Percentiles rank a stretch among this genome's conserved stretches.
Evolutionary conservation across 2,113 vertebrate species (phyloP).

Genomic region (Ursus arctos): DNA sequence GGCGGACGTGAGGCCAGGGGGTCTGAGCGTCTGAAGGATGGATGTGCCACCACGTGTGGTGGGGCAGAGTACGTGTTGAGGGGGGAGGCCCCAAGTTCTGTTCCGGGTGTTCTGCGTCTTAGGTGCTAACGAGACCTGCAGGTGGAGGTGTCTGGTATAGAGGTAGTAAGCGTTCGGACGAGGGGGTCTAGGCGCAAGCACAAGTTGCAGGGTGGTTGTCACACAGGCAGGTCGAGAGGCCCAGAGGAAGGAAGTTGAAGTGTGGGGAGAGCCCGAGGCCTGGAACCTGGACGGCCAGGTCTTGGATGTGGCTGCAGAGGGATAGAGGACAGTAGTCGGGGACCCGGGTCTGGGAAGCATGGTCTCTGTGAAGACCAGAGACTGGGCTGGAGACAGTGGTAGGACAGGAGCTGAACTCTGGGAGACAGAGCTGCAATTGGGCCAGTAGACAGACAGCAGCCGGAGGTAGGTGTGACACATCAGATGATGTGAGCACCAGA

Average conservation of each 20-base stretch:
- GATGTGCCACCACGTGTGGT: rapidly evolving
- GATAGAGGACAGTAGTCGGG: not conserved
- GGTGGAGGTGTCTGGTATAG: no score
- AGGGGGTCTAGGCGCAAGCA: no score
- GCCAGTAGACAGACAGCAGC: not conserved
- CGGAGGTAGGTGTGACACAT: rapidly evolving
- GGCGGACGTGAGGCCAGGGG: rapidly evolving
- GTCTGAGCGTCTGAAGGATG: rapidly evolving
- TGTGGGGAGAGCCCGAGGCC: not conserved
- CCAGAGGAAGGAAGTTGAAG: not conserved
- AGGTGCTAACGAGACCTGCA: rapidly evolving
- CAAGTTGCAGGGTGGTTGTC: not conserved
- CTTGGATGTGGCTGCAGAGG: not conserved
- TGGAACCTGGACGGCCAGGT: not conserved
- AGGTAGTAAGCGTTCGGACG: not conserved
- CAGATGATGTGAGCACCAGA: no score
- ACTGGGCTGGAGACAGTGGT: not conserved
- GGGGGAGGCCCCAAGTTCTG: not conserved
- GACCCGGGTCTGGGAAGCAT: not conserved
- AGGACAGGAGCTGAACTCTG: not conserved
- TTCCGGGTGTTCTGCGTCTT: not conserved
- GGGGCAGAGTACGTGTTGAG: not conserved
- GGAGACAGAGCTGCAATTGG: rapidly evolving
- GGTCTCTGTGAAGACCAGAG: not conserved
- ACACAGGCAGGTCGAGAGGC: no score